Base-by-base conservation (phyloP, 2,888 invertebrate genomes). In the Galerucella pusilla region DNA sequence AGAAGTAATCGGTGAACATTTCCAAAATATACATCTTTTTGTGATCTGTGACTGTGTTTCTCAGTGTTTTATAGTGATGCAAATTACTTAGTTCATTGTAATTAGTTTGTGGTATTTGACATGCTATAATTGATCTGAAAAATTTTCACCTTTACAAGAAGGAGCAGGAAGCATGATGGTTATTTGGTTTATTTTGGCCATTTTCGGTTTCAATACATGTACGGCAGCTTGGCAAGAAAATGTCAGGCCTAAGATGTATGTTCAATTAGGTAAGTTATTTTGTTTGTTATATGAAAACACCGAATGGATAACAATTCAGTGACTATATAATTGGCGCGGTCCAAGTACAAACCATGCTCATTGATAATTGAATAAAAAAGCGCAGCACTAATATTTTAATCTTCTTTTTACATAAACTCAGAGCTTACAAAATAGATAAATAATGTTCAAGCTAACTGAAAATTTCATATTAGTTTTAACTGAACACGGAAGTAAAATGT, bases 211-310 rank as follows among this genome's bases (percentile, higher is more conserved):
- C 89, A 45, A 42, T 80, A 84, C 85, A 79, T 87, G 87, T 80
- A 82, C 89, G 86, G 90, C 92, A 86, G 93, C 94, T 85, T 96
- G 96, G 96, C 96, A 96, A 92, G 96, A 96, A 89, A 96, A 96
- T 89, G 93, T 95, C 88, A 91, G 95, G 90, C 96, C 96, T 86
- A 96, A 96, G 92, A 94, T 96, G 93, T 95, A 94, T 91, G 95
- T 95, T 88, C 94, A 95, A 92, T 91, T 95, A 92, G 96, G 96
- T 96, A 89, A 94, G 95, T 92, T 80, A 3, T 63, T 63, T 65
- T 46, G 12, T 61, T 35, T 11, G 11, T 11, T 49, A 49, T 12
- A 49, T 12, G 14, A 49, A 49, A 49, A 14, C 49, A 49, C 4
- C 49, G 2, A 49, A 49, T 4, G 0, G 49, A 4, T 0, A 12